Conservation (phyloP, 2,797 vertebrate genomes). For the Cygnus olor region DNA sequence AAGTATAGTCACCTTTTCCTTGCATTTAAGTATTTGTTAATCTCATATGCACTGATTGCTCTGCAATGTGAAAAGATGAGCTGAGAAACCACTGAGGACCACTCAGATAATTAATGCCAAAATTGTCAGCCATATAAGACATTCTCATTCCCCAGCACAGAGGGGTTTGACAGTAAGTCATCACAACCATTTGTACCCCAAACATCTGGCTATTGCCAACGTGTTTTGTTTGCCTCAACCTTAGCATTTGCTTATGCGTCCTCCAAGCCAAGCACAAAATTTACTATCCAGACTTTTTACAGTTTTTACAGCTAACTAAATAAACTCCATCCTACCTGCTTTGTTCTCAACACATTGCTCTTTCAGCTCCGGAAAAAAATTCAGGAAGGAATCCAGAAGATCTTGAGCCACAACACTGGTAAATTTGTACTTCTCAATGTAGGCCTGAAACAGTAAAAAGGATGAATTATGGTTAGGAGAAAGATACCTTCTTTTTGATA, state of each 20-base stretch:
- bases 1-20: not conserved
- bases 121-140: not conserved
- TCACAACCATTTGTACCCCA: not conserved
- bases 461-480: not conserved
- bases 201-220: not conserved
- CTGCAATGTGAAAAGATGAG: not conserved
- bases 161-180: not conserved
- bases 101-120: not conserved
- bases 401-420: constrained; percentile 92
- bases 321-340: constrained; percentile 81
- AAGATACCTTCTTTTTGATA: not conserved
- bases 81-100: not conserved
- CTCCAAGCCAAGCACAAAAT: not conserved
- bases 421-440: constrained; percentile 93
- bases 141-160: not conserved
- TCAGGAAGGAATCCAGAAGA: constrained; percentile 91
- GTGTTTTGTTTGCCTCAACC: not conserved
- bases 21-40: not conserved
- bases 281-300: not conserved
- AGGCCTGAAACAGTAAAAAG: constrained; percentile 82
- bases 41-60: not conserved
- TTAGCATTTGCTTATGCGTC: not conserved
- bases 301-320: not conserved
- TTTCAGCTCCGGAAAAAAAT: constrained; percentile 90
- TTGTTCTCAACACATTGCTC: constrained; percentile 86